Evolutionary conservation across 1,140 invertebrate genomes (phyloP).

Genomic region (Eriocheir sinensis): DNA sequence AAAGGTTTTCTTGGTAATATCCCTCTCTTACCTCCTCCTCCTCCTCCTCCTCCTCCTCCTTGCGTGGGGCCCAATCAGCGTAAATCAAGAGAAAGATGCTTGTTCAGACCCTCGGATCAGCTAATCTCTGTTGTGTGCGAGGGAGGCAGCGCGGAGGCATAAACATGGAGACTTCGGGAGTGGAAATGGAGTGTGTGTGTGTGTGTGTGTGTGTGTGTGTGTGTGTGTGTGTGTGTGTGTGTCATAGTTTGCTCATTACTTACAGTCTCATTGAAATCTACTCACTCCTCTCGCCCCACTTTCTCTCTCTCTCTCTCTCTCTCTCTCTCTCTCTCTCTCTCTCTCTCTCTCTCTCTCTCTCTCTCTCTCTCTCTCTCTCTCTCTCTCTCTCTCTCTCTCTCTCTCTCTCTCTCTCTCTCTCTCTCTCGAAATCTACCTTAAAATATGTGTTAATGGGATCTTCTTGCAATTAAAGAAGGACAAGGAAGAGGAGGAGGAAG

Average conservation of each 20-base stretch:
- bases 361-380: not conserved
- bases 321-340: not conserved
- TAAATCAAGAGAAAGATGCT: no score
- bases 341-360: not conserved
- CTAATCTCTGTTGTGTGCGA: no score
- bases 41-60: no score
- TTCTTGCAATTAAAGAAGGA: not conserved
- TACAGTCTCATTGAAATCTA: not conserved
- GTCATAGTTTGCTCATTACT: not conserved
- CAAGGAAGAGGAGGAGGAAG: not conserved
- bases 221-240: slow-evolving; percentile 1
- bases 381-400: not conserved
- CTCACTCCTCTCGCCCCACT: not conserved
- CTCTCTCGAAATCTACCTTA: not conserved
- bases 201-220: slow-evolving; percentile 10
- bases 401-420: not conserved
- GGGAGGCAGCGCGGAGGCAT: no score
- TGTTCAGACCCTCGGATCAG: no score
- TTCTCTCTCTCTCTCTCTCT: not conserved
- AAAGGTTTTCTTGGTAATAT: no score
- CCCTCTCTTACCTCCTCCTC: not conserved
- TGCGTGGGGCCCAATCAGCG: no score
- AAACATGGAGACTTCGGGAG: no score
- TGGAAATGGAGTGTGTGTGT: slow-evolving; percentile 11
- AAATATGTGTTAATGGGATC: not conserved